Evolutionary conservation across 53 echinoderm and acorn worm species (phyloP), one percentile per base, ranked within the genome.

Genomic region (Arbacia lixula): DNA sequence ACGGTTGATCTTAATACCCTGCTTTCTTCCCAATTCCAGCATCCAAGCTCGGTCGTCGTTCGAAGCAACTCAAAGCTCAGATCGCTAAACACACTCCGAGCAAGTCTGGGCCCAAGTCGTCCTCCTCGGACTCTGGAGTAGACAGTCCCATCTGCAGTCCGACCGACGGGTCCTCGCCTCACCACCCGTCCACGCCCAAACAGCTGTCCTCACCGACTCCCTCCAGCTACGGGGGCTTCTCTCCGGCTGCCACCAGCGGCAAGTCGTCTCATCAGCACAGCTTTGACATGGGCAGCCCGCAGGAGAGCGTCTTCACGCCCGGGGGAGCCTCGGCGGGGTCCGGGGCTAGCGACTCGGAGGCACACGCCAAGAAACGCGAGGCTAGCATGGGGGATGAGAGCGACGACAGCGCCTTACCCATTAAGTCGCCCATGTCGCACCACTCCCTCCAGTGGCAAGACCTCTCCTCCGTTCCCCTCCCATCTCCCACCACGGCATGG

Each of bases 31-130:
- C n/a, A n/a, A n/a, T n/a, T n/a, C 33, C 62, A 88, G 89, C 63
- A 2, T 62, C 73, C 24, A 89, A 89, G 27, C 84, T 89, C 4
- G 89, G 89, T 8, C 84, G 89, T 50, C 89, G 89, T 32, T 80
- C 89, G n/a, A 89, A 82, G 71, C 66, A 81, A 25, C 68, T 81
- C 22, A 87, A 82, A 27, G 82, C 41, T 10, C 53, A 81, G 49
- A 68, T 82, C 34, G 72, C 86, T 1, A 71, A 71, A 30, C 66
- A 84, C 84, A 9, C 30, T 10, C 60, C 60, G 10, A 40, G 17
- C 42, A 78, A 78, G 27, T 12, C 38, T 5, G 39, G 19, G 21
- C 38, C 79, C 24, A 78, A 27, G 12, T 60, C 79, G 40, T 22
- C 79, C 25, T 58, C 79, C 12, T 78, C 79, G 12, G 79, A 78